These are phyloP conservation scores for Ficedula albicollis DNA, from an alignment of 2,797 vertebrate genomes.

Conservation along the genomic window DNA sequence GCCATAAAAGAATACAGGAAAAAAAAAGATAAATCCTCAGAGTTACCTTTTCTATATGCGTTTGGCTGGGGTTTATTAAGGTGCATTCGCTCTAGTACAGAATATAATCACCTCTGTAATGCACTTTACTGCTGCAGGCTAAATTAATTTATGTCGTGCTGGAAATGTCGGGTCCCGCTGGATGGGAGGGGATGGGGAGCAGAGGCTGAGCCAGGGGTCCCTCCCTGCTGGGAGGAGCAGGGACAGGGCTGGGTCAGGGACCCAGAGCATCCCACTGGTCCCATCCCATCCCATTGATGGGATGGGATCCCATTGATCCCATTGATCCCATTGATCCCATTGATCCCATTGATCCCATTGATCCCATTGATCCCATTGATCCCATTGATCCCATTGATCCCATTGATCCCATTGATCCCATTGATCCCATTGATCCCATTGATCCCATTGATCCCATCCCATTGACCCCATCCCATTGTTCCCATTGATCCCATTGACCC, in stretches of 20 bases:
- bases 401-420: too few relatives aligned
- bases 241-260: background rate
- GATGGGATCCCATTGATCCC: too few relatives aligned
- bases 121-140: background rate
- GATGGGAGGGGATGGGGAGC: background rate
- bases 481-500: too few relatives aligned
- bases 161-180: background rate
- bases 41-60: constrained; percentile 31
- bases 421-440: too few relatives aligned
- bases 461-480: too few relatives aligned
- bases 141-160: constrained; percentile 10
- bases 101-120: constrained; percentile 35
- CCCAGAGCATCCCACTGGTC: too few relatives aligned
- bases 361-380: too few relatives aligned
- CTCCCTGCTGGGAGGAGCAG: background rate
- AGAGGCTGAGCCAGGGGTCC: background rate
- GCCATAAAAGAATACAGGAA: constrained; percentile 40
- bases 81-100: background rate
- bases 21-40: constrained; percentile 38
- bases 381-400: too few relatives aligned
- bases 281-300: too few relatives aligned
- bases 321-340: too few relatives aligned
- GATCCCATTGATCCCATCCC: too few relatives aligned
- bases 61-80: constrained; percentile 52
- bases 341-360: too few relatives aligned